These are phyloP conservation scores for Phaethornis superciliosus DNA, from an alignment of 2,113 vertebrate genomes.

Conservation along the genomic window DNA sequence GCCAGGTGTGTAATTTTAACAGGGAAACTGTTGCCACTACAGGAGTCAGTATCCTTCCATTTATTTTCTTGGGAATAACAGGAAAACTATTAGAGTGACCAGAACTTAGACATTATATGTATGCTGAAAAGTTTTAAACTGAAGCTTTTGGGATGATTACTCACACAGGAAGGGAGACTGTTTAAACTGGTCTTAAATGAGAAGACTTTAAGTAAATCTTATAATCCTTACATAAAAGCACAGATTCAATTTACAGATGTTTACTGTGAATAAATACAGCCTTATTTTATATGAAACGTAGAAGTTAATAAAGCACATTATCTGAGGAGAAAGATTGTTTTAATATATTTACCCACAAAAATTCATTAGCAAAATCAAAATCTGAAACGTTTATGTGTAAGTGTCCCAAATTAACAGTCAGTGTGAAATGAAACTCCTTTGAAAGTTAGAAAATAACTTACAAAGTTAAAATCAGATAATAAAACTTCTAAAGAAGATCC, in stretches of 20 bases:
- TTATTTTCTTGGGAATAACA: background rate
- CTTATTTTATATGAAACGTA: background rate
- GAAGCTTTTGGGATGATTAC: background rate
- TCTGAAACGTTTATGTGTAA: background rate
- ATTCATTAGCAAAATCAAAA: background rate
- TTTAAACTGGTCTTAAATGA: background rate
- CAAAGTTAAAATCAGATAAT: background rate
- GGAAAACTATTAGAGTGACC: background rate
- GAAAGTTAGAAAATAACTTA: background rate
- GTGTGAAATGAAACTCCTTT: background rate
- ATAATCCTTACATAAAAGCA: background rate
- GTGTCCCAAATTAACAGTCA: background rate
- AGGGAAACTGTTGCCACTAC: background rate
- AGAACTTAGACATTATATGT: background rate
- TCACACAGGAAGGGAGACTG: background rate
- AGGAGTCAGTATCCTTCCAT: background rate
- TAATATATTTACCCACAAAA: background rate
- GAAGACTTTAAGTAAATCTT: background rate
- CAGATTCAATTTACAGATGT: background rate
- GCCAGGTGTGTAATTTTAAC: accelerated
- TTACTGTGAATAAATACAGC: background rate
- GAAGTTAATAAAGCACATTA: background rate
- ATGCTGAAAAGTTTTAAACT: background rate
- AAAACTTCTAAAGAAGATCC: background rate
- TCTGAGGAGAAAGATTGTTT: background rate